These are phyloP conservation scores for Chorisops tibialis DNA, from an alignment of 2,888 invertebrate genomes.

Conservation along the genomic window DNA sequence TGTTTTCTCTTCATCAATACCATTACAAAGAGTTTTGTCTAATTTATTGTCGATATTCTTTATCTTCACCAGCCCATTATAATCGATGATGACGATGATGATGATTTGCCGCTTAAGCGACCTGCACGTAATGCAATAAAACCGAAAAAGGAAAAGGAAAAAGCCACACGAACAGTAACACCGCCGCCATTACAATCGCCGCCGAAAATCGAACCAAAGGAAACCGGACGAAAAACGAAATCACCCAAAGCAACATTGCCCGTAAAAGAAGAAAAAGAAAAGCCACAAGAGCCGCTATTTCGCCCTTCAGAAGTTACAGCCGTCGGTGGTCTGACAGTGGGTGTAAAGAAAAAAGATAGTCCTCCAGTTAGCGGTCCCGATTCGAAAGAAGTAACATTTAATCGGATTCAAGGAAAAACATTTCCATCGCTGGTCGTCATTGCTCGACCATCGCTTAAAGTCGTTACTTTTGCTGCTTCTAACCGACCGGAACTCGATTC, in stretches of 20 bases:
- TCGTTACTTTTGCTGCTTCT: slow-evolving; percentile 60
- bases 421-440: slow-evolving; percentile 83
- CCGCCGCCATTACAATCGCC: background rate
- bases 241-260: slow-evolving; percentile 43
- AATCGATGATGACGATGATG: slow-evolving; percentile 41
- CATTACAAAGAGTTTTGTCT: too few species aligned
- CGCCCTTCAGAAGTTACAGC: slow-evolving; percentile 71
- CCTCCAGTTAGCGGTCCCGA: slow-evolving; percentile 62
- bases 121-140: slow-evolving; percentile 39
- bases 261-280: slow-evolving; percentile 43
- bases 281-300: slow-evolving; percentile 45
- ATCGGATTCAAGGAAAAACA: slow-evolving; percentile 73
- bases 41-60: too few species aligned
- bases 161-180: slow-evolving; percentile 42
- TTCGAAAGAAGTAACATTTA: slow-evolving; percentile 71
- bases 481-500: slow-evolving; percentile 67
- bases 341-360: slow-evolving; percentile 56
- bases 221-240: background rate
- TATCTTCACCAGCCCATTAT: background rate
- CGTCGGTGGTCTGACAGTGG: slow-evolving; percentile 68
- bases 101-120: slow-evolving; percentile 53
- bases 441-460: slow-evolving; percentile 73
- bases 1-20: too few species aligned
- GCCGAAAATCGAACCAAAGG: too few species aligned
- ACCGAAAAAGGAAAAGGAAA: slow-evolving; percentile 35